Percentiles rank a stretch among this genome's conserved stretches.
Evolutionary conservation across 1,140 invertebrate species (phyloP).

Genomic region (Drosophila pectinifera): DNA sequence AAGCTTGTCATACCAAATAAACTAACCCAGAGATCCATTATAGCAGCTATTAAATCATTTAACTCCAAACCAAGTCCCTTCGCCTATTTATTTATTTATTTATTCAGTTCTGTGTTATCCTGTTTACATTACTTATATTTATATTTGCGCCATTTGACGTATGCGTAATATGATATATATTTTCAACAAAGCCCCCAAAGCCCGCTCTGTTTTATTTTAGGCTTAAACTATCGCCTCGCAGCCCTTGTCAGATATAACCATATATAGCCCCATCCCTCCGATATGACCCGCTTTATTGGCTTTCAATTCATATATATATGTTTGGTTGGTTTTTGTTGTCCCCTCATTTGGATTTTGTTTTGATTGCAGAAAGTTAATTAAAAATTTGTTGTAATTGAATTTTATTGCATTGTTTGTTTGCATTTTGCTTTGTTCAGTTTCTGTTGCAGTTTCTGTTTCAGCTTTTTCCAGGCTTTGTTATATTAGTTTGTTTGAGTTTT

Average conservation of each 20-base stretch:
- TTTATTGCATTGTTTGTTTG: conserved; percentile 57
- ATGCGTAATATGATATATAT: conserved; percentile 6
- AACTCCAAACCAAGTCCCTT: too few relatives aligned
- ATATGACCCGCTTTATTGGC: conserved; percentile 9
- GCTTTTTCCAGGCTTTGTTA: conserved; percentile 4
- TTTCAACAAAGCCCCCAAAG: background rate
- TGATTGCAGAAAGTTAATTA: conserved; percentile 74
- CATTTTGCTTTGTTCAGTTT: conserved; percentile 30
- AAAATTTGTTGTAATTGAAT: conserved; percentile 75
- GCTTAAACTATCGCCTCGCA: conserved; percentile 12
- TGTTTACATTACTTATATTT: background rate
- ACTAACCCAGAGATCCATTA: too few relatives aligned
- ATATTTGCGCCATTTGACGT: background rate
- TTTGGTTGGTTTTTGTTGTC: background rate
- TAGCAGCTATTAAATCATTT: too few relatives aligned
- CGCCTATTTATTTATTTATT: too few relatives aligned
- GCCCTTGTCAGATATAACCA: conserved; percentile 4
- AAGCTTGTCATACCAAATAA: too few relatives aligned
- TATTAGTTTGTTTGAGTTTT: conserved; percentile 14
- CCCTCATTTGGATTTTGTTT: conserved; percentile 23
- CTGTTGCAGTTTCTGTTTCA: background rate
- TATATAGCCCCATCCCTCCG: too few relatives aligned
- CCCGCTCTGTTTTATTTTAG: background rate
- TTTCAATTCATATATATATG: background rate
- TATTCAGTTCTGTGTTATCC: too few relatives aligned